These are phyloP conservation scores for Noctilio leporinus DNA, from an alignment of 2,113 vertebrate genomes.

Conservation along the genomic window DNA sequence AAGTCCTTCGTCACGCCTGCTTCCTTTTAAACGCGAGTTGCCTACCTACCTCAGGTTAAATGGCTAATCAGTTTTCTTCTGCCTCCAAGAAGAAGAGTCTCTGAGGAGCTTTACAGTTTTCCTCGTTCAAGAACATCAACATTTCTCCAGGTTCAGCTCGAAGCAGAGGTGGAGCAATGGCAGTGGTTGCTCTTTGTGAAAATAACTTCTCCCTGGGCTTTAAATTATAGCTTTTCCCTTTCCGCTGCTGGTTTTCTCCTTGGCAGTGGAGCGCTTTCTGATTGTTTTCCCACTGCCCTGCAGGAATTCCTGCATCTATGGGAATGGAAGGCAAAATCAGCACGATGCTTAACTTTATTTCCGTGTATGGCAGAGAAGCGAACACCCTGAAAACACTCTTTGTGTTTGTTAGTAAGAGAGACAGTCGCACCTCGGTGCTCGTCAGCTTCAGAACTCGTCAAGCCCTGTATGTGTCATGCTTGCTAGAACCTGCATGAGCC, in stretches of 20 bases:
- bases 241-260: slow-evolving; percentile 46
- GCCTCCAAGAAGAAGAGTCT: slow-evolving; percentile 41
- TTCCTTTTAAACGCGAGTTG: not conserved
- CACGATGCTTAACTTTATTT: not conserved
- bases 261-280: not conserved
- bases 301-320: not conserved
- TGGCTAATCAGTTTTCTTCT: slow-evolving; percentile 54
- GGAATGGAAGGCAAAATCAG: slow-evolving; percentile 15
- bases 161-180: not conserved
- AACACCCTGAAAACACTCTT: not conserved
- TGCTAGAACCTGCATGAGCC: no score
- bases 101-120: slow-evolving; percentile 52
- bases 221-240: slow-evolving; percentile 43
- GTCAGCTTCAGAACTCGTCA: no score
- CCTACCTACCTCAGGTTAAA: slow-evolving; percentile 42
- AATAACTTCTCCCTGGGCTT: slow-evolving; percentile 47
- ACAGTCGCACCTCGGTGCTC: no score
- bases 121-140: slow-evolving; percentile 48
- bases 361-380: not conserved
- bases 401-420: not conserved
- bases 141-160: slow-evolving; percentile 24
- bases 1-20: slow-evolving; percentile 30
- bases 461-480: no score
- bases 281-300: slow-evolving; percentile 40
- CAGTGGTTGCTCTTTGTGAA: slow-evolving; percentile 41